These are phyloP conservation scores for Pomacea canaliculata DNA, from an alignment of 2,888 invertebrate genomes.

Conservation along the genomic window DNA sequence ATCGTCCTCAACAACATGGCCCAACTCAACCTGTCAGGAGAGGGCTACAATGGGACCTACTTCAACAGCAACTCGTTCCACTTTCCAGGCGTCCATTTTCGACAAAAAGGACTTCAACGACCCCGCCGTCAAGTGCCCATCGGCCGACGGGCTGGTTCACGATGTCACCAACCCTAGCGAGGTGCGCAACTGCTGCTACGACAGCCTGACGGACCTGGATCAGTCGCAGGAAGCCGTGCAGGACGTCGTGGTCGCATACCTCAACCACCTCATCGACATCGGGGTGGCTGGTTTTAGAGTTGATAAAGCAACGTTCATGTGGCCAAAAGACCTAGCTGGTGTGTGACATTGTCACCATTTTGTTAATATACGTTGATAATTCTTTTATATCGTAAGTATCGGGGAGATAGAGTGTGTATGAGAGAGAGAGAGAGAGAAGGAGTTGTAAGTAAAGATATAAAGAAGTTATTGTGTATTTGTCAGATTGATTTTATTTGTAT, in stretches of 20 bases:
- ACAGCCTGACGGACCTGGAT: conserved; percentile 82
- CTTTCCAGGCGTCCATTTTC: conserved; percentile 68
- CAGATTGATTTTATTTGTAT: too few species aligned
- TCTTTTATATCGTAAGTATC: too few species aligned
- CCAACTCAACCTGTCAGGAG: conserved; percentile 71
- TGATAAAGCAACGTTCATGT: conserved; percentile 46
- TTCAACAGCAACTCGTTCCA: conserved; percentile 46
- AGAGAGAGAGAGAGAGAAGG: too few species aligned
- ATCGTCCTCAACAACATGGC: conserved; percentile 88
- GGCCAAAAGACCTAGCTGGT: conserved; percentile 38
- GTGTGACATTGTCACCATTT: conserved; percentile 9
- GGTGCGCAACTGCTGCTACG: conserved; percentile 79
- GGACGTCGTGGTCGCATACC: conserved; percentile 25
- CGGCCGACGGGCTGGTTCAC: conserved; percentile 46
- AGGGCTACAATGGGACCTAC: conserved; percentile 75
- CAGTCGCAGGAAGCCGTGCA: conserved; percentile 71
- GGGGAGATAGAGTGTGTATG: too few species aligned
- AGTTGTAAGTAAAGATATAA: too few species aligned
- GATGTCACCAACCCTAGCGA: conserved; percentile 41
- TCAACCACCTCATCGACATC: conserved; percentile 35
- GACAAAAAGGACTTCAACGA: conserved; percentile 76
- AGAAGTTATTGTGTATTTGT: too few species aligned
- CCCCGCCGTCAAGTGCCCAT: conserved; percentile 69
- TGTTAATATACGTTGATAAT: too few species aligned
- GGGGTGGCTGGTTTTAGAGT: conserved; percentile 44